A percentile compares a stretch with the other conserved stretches of the same genome.
These are phyloP conservation scores for Drosophila simulans DNA, from an alignment of 1,140 invertebrate species.

Conservation along the genomic window DNA sequence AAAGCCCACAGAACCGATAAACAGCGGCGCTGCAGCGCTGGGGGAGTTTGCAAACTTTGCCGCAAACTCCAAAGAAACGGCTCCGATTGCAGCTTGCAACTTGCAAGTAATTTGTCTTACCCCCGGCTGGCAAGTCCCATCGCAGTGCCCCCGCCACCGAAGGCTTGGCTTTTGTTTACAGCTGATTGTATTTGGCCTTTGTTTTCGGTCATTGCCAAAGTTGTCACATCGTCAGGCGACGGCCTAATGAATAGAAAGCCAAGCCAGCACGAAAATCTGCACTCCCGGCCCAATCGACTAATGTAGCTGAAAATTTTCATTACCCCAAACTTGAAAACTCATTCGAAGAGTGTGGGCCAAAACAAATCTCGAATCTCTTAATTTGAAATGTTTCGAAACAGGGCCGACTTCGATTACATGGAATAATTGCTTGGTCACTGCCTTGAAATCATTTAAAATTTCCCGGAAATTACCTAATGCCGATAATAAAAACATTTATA, in stretches of 20 bases:
- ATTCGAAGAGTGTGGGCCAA: background rate
- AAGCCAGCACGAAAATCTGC: conserved; percentile 28
- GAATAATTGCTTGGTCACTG: background rate
- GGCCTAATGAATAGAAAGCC: conserved; percentile 77
- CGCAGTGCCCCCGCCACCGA: background rate
- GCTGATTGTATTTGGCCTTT: conserved; percentile 74
- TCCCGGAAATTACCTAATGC: too few relatives aligned
- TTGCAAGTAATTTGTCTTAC: conserved; percentile 77
- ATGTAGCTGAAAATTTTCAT: conserved; percentile 34
- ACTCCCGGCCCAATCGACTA: conserved; percentile 1
- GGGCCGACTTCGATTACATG: background rate
- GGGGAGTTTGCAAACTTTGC: conserved; percentile 37
- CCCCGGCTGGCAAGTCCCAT: background rate
- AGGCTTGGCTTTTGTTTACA: conserved; percentile 67
- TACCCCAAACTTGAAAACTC: background rate
- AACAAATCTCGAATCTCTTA: too few relatives aligned
- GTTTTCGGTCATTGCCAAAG: conserved; percentile 60
- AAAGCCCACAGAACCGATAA: conserved; percentile 54
- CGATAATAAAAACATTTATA: conserved; percentile 7
- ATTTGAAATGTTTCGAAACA: background rate
- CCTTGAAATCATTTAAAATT: background rate
- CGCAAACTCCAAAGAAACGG: conserved; percentile 35
- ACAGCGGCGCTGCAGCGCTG: background rate
- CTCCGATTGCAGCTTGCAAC: conserved; percentile 36
- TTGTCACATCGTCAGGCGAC: conserved; percentile 53